phyloP scores from a whole-genome alignment of 1,140 invertebrate species.

The Apis laboriosa region DNA sequence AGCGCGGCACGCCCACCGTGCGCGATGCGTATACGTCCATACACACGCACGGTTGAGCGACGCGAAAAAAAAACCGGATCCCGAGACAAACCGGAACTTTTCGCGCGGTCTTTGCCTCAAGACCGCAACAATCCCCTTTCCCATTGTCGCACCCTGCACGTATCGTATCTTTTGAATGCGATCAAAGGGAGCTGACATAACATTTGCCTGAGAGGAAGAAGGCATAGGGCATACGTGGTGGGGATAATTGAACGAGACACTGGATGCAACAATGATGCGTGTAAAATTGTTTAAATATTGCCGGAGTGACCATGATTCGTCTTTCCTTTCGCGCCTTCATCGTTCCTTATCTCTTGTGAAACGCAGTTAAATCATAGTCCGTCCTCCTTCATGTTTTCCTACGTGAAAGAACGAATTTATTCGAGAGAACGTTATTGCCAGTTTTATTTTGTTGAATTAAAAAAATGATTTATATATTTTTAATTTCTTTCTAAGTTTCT shows the following conservation, averaged over 20 bases:
- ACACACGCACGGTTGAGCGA: slow-evolving; percentile 28
- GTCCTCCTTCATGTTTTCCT: too few relatives aligned
- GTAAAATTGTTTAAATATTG: too few relatives aligned
- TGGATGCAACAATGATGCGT: background rate
- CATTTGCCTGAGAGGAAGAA: background rate
- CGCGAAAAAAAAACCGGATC: slow-evolving; percentile 61
- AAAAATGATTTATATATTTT: too few relatives aligned
- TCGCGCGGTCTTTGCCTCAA: slow-evolving; percentile 67
- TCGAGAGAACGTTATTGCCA: too few relatives aligned
- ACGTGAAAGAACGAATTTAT: too few relatives aligned
- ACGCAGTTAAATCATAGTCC: too few relatives aligned
- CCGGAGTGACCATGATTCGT: too few relatives aligned
- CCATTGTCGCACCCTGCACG: slow-evolving; percentile 38
- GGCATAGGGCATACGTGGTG: too few relatives aligned
- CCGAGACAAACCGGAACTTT: slow-evolving; percentile 11
- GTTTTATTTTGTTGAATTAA: too few relatives aligned
- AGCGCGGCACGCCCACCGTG: slow-evolving; percentile 64
- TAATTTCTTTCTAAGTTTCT: too few relatives aligned
- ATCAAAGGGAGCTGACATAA: background rate
- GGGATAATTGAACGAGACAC: background rate
- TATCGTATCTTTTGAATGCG: background rate
- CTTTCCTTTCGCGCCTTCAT: too few relatives aligned
- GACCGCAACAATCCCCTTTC: slow-evolving; percentile 65
- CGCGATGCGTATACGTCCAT: background rate
- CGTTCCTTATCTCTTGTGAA: too few relatives aligned